These are phyloP conservation scores for Anoplopoma fimbria DNA, from an alignment of 2,113 vertebrate genomes.

Conservation along the genomic window DNA sequence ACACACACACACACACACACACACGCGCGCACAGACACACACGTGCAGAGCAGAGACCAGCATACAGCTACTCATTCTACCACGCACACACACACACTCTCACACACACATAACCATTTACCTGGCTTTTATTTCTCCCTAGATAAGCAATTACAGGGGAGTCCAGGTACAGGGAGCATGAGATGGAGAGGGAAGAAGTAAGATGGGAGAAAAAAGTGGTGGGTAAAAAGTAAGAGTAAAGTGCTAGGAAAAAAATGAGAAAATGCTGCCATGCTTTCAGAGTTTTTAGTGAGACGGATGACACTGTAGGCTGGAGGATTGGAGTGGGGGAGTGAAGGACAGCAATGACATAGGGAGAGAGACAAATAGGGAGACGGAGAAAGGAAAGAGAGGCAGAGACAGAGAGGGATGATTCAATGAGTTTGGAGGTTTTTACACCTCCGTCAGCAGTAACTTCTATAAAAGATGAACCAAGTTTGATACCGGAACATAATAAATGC, in stretches of 20 bases:
- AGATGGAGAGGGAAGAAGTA: conserved; percentile 14
- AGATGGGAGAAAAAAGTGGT: conserved; percentile 6
- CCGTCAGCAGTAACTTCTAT: conserved; percentile 70
- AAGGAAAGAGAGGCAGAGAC: conserved; percentile 14
- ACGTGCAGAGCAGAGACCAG: conserved; percentile 18
- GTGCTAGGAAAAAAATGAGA: not conserved
- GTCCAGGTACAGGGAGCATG: conserved; percentile 34
- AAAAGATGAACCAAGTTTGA: conserved; percentile 64
- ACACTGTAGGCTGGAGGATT: conserved; percentile 46
- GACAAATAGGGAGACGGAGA: conserved; percentile 24
- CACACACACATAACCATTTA: conserved; percentile 59
- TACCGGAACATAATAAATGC: conserved; percentile 38
- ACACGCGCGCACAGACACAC: conserved; percentile 4
- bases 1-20: conserved; percentile 17
- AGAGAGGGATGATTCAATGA: conserved; percentile 48
- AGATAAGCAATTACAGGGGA: conserved; percentile 73
- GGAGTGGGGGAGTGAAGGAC: conserved; percentile 56
- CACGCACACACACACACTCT: conserved; percentile 23
- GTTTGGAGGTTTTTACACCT: conserved; percentile 61
- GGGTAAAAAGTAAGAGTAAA: conserved; percentile 27
- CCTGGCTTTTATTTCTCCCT: conserved; percentile 71
- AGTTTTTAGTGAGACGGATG: conserved; percentile 74
- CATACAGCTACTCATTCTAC: conserved; percentile 19
- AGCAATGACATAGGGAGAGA: conserved; percentile 19
- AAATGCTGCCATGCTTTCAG: conserved; percentile 50